Base-by-base conservation (phyloP, 1,140 invertebrate species). In the Mactra quadrangularis region DNA sequence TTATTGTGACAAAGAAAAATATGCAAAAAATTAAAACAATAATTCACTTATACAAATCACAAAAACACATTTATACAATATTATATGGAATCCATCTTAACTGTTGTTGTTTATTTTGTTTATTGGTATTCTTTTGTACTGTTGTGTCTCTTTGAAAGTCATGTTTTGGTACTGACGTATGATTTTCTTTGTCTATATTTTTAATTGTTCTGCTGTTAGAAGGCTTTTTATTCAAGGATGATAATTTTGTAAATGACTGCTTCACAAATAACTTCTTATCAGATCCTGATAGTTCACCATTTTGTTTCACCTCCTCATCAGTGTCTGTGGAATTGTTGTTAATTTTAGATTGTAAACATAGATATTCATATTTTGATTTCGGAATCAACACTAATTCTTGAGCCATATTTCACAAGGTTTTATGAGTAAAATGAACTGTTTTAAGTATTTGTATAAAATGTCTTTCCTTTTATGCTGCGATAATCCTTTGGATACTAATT, bases 311-410 rank as follows among this genome's bases (percentile, higher is more conserved):
- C 6, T 15, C 38, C 6, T 7, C 15, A 7, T 41, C 6, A 41
- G 38, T 7, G 15, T 41, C 38, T 41, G 6, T 41, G 6, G 38
- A 7, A 31, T 9, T 45, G n/a, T 60, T 9, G 38, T 53, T 59
- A 27, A 70, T 70, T n/a, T 41, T 35, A 11, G 19, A n/a, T 70
- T 71, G 17, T 27, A 1, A 22, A 0, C 57, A 35, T n/a, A 70
- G 38, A 33, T 70, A 57, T 35, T 81, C 77, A 59, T 81, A 81
- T 70, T 81, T 81, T 6, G n/a, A 57, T 53, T 64, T 77, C 0
- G 74, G 57, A 41, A 75, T 45, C 4, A 75, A 55, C 22, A 75
- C 52, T 68, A 81, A n/a, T 31, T 70, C 66, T 71, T 57, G 27
- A 41, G 45, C 62, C 77, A 81, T 68, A 59, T 45, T 60, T 60